Evolutionary conservation across 2,113 vertebrate species (phyloP), one percentile per base, ranked within the genome.

Genomic region (Sinocyclocheilus anshuiensis): DNA sequence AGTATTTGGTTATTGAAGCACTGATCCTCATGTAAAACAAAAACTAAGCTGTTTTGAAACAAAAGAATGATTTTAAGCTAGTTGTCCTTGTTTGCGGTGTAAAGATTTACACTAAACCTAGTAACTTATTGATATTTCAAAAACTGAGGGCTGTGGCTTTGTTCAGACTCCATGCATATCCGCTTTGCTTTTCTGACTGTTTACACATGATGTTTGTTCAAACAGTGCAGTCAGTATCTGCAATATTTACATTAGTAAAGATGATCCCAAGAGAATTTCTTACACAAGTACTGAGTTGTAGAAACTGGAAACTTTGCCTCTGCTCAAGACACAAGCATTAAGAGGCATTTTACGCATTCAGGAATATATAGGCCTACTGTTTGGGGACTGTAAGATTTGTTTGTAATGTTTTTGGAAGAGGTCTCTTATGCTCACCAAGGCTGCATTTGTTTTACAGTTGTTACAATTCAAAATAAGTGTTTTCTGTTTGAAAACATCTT

Each of bases 21-120:
- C 42, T 67, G 45, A 65, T 75, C n/a, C 82, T 42, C 33, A 12
- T 22, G 15, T 86, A 4, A 42, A 86, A 26, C 5, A 45, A 24
- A 76, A 59, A 45, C 39, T 22, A 42, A 22, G 16, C 77, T 71
- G 45, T 79, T 85, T 86, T 89, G 33, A 78, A 78, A 69, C 36
- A 53, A 29, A 77, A 48, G 3, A 45, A 36, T 36, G 12, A 81
- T 81, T 81, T 69, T 81, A 81, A 67, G 42, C 61, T 67, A 29
- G 22, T 48, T 45, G 55, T 65, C 45, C 76, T 45, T 65, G 20
- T 42, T 61, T 42, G 33, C 45, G 26, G 36, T 24, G 22, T 63
- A 61, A 61, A 36, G 57, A 42, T 63, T 80, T 63, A 26, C 22
- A 24, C 55, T 42, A 48, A 81, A 48, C 15, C 1, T 6, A 65